These are phyloP conservation scores for Agrochola lota DNA, from an alignment of 2,888 invertebrate genomes.

Conservation along the genomic window DNA sequence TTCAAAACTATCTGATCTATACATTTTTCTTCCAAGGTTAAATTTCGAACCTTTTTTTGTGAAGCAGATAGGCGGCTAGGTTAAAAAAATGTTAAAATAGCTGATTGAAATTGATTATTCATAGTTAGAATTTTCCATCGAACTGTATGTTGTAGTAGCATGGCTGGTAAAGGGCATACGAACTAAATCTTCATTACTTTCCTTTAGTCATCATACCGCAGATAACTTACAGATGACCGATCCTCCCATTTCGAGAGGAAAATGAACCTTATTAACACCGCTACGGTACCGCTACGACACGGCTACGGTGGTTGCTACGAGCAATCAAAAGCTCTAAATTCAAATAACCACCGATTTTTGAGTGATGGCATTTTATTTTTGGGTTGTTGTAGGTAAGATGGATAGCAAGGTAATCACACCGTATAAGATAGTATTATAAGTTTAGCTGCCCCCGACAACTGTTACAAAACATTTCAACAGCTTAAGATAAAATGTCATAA, in stretches of 20 bases:
- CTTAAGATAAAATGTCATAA: not conserved
- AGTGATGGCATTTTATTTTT: too few relatives aligned
- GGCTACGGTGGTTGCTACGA: not conserved
- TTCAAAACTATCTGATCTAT: too few relatives aligned
- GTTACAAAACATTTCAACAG: not conserved
- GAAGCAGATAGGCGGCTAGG: not conserved
- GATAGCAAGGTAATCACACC: not conserved
- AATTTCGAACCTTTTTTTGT: not conserved
- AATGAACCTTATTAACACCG: not conserved
- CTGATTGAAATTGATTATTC: conserved; percentile 4
- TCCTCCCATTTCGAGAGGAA: not conserved
- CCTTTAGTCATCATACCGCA: not conserved
- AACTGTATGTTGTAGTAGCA: not conserved
- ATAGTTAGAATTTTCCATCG: not conserved
- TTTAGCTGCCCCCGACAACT: not conserved
- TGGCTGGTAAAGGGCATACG: not conserved
- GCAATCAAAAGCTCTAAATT: not conserved
- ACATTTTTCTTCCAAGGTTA: conserved; percentile 20
- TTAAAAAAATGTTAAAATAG: not conserved
- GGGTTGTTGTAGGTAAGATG: too few relatives aligned
- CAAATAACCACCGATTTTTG: not conserved
- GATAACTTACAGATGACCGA: not conserved
- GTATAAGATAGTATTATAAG: not conserved
- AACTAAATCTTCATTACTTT: not conserved
- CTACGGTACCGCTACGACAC: not conserved